These are phyloP conservation scores for Myanophis thanlyinensis DNA, from an alignment of 2,113 vertebrate genomes.

Conservation along the genomic window DNA sequence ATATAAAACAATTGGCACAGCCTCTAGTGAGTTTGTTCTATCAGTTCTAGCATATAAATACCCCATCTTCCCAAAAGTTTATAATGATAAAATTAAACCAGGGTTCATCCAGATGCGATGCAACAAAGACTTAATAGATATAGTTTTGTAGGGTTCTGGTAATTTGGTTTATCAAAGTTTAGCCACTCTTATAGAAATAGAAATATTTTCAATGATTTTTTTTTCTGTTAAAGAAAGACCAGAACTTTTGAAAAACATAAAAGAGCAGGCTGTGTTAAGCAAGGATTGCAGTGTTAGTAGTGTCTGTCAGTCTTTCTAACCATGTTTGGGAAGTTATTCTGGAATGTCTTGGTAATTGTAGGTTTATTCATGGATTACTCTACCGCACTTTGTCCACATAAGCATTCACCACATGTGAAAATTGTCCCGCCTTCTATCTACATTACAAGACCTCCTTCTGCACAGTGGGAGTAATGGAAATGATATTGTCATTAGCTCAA, in stretches of 20 bases:
- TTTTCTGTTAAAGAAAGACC: background rate
- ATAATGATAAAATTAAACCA: background rate
- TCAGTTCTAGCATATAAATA: background rate
- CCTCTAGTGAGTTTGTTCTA: background rate
- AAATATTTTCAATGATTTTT: background rate
- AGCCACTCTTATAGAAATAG: background rate
- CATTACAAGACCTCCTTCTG: background rate
- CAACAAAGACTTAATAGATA: background rate
- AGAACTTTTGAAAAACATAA: background rate
- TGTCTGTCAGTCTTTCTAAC: background rate
- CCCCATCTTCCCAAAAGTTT: background rate
- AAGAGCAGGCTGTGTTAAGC: background rate
- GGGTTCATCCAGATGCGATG: background rate
- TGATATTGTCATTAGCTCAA: background rate
- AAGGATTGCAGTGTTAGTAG: background rate
- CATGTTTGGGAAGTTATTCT: background rate
- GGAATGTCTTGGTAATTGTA: background rate
- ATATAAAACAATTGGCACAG: background rate
- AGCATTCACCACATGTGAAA: conserved; percentile 23
- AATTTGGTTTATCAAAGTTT: background rate
- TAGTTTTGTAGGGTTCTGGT: background rate
- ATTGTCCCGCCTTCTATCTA: background rate
- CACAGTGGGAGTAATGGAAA: background rate
- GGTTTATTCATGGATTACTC: background rate
- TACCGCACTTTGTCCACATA: background rate